Base-by-base conservation (phyloP, 2,888 invertebrate species). In the Catocala fraxini region DNA sequence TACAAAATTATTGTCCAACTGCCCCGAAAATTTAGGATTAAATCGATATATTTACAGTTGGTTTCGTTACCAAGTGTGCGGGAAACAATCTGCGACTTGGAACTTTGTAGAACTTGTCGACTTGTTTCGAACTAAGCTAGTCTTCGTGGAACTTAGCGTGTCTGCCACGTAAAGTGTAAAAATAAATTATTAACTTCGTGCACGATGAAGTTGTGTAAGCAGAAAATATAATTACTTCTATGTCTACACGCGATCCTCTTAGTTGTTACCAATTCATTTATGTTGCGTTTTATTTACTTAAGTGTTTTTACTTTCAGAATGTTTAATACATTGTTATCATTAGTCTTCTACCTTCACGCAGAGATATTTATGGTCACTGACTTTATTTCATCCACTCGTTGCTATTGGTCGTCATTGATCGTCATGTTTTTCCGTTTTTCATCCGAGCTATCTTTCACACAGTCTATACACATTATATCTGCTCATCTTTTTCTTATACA, bases 51-150 rank as follows among this genome's bases (percentile, higher is more conserved):
- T 68, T 70, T 60, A 60, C 59, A 57, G 47, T 63, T 15, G 46
- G 48, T 56, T 55, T 51, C 59, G 56, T 42, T 45, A 53, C 49
- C 35, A 53, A 70, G 59, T 63, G 45, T 43, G 46, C 12, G 51
- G 59, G 63, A 73, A 83, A 80, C 82, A 81, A 77, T 82, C 82
- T 79, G 75, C 63, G 70, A 75, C 68, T 73, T 13, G 11, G 48
- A 70, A 71, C 74, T 70, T 54, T 60, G 65, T 66, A 48, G 48
- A 47, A 75, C 69, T 79, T 80, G 68, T 25, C 11, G 34, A 69
- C 71, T 75, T 59, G 68, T 75, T 75, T n/a, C 12, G 25, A 69
- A 73, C 63, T 63, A 53, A 61, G 54, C 65, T 76, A 64, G 54
- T 63, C 56, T 70, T 59, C 62, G 53, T 51, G 53, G 42, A 73